Base-by-base conservation (phyloP, 2,888 invertebrate species). In the Latrodectus elegans region DNA sequence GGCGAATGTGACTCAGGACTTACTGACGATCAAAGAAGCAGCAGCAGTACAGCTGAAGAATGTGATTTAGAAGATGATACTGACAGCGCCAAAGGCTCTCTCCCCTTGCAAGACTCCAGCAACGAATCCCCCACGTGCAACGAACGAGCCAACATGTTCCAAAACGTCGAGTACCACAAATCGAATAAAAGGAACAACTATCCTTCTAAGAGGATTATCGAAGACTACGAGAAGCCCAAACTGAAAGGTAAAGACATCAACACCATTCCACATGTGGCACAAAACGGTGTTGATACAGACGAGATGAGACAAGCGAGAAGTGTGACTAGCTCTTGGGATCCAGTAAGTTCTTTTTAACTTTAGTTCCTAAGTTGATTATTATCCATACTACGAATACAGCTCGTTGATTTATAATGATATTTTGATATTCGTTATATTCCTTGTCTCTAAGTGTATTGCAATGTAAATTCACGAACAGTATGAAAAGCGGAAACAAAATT, bases 11-110 rank as follows among this genome's bases (percentile, higher is more conserved):
- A 89, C 60, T 86, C 86, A 10, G 89, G 89, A n/a, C 77, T 89
- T 4, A 86, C 89, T 6, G 89, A 89, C 68, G 89, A 85, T 22
- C 89, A 89, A 26, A 60, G 82, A 15, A 89, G 89, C 26, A 84
- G 88, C 72, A 76, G 84, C 68, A 86, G 86, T 55, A 84, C 83
- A 8, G 86, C 85, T 8, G 89, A 89, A 55, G 89, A 86, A 64
- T 88, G 84, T 64, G 88, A 88, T 51, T 52, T 84, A 65, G 84
- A 88, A 49, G 88, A 84, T 52, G 88, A 88, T 55, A 84, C 88
- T 10, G 88, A 88, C 76, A 88, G 88, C 77, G 88, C 88, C 17
- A 84, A 88, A 72, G 88, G 88, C 26, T 88, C 88, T 11, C 60
- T 88, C 11, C 80, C 80, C 10, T 15, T 84, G 11, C 88, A 78